Evolutionary conservation across 2,888 invertebrate species (phyloP).

Genomic region (Drosophila anomalata): DNA sequence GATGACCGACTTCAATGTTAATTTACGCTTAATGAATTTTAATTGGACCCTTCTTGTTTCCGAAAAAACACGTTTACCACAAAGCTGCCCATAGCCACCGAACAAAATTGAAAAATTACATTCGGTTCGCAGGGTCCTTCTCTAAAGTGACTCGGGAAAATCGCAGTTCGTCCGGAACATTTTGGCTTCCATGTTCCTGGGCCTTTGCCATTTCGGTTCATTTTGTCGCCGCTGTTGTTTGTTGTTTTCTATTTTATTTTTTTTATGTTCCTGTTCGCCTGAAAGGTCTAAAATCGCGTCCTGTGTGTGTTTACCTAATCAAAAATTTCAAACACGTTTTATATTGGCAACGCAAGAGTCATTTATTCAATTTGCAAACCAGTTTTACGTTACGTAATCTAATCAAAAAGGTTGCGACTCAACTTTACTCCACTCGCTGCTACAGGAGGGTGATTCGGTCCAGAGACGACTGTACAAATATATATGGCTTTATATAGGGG

Average conservation of each 20-base stretch:
- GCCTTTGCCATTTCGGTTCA: slow-evolving; percentile 41
- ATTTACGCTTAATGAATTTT: slow-evolving; percentile 78
- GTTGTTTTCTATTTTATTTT: slow-evolving; percentile 34
- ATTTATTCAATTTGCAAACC: slow-evolving; percentile 79
- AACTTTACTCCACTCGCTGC: slow-evolving; percentile 29
- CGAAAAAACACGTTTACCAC: slow-evolving; percentile 60
- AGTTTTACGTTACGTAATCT: slow-evolving; percentile 77
- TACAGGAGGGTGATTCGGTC: slow-evolving; percentile 4
- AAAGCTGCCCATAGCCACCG: slow-evolving; percentile 42
- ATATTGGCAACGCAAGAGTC: slow-evolving; percentile 78
- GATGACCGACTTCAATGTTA: slow-evolving; percentile 65
- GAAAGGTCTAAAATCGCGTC: slow-evolving; percentile 40
- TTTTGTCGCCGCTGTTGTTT: slow-evolving; percentile 41
- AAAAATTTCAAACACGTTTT: slow-evolving; percentile 78
- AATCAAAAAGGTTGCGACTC: slow-evolving; percentile 71
- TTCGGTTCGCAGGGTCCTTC: slow-evolving; percentile 49
- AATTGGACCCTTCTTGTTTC: slow-evolving; percentile 55
- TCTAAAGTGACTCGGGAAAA: slow-evolving; percentile 33
- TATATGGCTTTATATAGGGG: slow-evolving; percentile 46
- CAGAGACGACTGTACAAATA: slow-evolving; percentile 40
- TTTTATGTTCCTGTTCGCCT: slow-evolving; percentile 17
- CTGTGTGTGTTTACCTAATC: slow-evolving; percentile 61
- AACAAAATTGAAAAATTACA: slow-evolving; percentile 75
- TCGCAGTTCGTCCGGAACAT: slow-evolving; percentile 18
- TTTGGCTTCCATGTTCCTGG: slow-evolving; percentile 28